Conservation (phyloP, 1,140 invertebrate species). For the Pseudachorutes palmiensis region DNA sequence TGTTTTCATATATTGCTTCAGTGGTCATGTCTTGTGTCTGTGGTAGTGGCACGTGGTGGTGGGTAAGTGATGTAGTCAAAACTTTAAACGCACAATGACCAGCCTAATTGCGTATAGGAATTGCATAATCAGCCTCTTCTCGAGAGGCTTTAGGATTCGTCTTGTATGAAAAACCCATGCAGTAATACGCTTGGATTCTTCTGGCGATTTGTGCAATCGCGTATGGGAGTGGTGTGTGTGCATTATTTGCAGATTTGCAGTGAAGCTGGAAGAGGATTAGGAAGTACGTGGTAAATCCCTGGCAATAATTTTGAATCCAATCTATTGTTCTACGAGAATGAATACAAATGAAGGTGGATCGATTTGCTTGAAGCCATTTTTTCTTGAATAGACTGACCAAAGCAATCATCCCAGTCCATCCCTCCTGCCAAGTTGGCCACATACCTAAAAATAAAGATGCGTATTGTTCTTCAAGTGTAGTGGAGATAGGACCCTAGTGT, state of each 20-base stretch:
- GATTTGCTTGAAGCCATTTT: not conserved
- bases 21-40: not conserved
- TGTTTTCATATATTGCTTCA: not conserved
- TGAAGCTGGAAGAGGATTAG: too few species aligned
- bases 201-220: too few species aligned
- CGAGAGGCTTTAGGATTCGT: too few species aligned
- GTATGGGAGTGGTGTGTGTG: too few species aligned
- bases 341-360: not conserved
- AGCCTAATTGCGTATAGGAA: not conserved
- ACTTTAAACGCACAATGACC: not conserved
- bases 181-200: too few species aligned
- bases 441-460: not conserved
- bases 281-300: not conserved
- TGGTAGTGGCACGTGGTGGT: not conserved
- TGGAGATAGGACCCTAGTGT: not conserved
- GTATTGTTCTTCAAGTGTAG: not conserved
- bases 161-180: too few species aligned
- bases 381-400: not conserved
- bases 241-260: too few species aligned
- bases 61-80: not conserved
- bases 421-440: conserved; percentile 3
- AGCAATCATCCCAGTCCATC: not conserved
- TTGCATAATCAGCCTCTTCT: not conserved
- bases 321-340: not conserved
- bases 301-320: not conserved